Evolutionary conservation across 2,113 vertebrate species (phyloP), one percentile per base, ranked within the genome.

Genomic region (Elgaria multicarinata): DNA sequence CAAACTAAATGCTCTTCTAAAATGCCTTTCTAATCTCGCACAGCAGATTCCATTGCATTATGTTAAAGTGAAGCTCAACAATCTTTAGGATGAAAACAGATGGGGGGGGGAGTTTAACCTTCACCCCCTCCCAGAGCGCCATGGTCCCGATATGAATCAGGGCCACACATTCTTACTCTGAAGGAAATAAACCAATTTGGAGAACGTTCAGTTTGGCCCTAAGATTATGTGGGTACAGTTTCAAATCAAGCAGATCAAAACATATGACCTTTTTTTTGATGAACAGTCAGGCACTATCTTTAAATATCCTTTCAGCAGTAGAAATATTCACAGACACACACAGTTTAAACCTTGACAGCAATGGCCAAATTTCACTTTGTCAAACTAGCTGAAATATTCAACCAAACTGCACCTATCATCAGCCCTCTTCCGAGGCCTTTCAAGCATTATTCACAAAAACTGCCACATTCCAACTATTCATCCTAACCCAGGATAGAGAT

Each of bases 301-400:
- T 39, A 92, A 92, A 88, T 50, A 13, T 42, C 93, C 93, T 95
- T 86, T 42, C 90, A 75, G 83, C 9, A 69, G 9, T 72, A 76
- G 67, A 91, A 71, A 58, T 75, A 31, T 44, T 28, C 50, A 13
- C 42, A 78, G 10, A 53, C 33, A 90, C 67, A 28, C 2, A 88
- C 18, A 16, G 82, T 87, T 50, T 50, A 76, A 75, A 75, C 20
- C 78, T 89, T 85, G 71, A 90, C 64, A 88, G 66, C 10, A 0
- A 0, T 83, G 90, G 39, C 24, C 44, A 90, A 80, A 89, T 87
- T 90, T 91, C 33, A 53, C 0, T 36, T 79, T 89, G 28, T 84
- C 13, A 88, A 84, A 76, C 20, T 58, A 5, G 0, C 46, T 84
- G 46, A 53, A 31, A 14, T 50, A 78, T 26, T 78, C 28, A 79